phyloP scores from a whole-genome alignment of 2,797 vertebrate genomes.

The Molossus molossus region DNA sequence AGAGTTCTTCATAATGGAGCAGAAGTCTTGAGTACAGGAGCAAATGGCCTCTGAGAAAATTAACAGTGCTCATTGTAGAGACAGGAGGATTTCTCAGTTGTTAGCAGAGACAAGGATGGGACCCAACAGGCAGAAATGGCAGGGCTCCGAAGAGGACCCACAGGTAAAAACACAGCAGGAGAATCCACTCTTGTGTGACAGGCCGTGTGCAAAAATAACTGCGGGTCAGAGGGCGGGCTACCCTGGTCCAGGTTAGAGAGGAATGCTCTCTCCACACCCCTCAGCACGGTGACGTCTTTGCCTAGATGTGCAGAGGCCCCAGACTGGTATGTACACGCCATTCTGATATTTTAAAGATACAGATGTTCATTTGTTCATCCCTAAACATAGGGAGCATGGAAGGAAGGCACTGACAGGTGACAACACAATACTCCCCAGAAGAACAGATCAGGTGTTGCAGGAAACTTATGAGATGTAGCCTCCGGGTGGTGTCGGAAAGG shows the following conservation, averaged over 20 bases:
- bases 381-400: fast-evolving
- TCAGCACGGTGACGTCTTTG: fast-evolving
- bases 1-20: neutral
- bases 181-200: neutral
- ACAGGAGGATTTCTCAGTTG: neutral
- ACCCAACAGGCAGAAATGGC: slow-evolving; percentile 46
- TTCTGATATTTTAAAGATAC: neutral
- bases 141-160: neutral
- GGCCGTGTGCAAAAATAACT: fast-evolving
- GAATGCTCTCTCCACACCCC: neutral
- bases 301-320: fast-evolving
- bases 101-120: neutral
- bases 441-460: neutral
- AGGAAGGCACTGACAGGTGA: neutral
- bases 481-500: neutral
- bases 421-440: neutral
- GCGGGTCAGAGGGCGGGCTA: neutral
- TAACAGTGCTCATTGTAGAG: slow-evolving; percentile 39
- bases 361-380: neutral
- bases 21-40: slow-evolving; percentile 45
- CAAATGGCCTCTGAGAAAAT: slow-evolving; percentile 67
- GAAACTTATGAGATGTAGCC: too few relatives aligned
- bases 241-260: neutral
- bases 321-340: too few relatives aligned
- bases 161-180: fast-evolving